Conservation (phyloP, 1,140 invertebrate genomes). For the Rhopalosiphum padi region DNA sequence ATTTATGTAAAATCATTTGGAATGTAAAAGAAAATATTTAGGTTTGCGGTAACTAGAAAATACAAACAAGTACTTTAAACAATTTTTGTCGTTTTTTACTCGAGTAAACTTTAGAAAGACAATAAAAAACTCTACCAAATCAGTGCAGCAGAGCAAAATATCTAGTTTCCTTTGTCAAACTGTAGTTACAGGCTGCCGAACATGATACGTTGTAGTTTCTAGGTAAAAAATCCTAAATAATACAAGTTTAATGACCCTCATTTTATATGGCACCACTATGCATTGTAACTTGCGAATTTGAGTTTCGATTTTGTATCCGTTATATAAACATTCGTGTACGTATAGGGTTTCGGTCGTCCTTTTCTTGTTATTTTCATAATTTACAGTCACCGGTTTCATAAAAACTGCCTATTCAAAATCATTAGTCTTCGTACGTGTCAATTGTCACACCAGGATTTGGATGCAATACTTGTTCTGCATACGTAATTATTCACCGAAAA, state of each 20-base stretch:
- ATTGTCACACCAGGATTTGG: background rate
- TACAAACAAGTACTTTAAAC: background rate
- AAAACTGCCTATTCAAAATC: background rate
- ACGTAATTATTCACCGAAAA: background rate
- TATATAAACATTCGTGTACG: background rate
- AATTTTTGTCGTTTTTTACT: background rate
- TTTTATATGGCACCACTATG: background rate
- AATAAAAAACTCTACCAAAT: background rate
- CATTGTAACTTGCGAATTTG: background rate
- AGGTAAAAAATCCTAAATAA: background rate
- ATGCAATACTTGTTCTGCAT: background rate
- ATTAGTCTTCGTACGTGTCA: conserved; percentile 24
- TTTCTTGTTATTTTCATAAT: background rate
- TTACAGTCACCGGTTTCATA: background rate
- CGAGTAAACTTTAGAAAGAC: background rate
- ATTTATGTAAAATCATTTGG: background rate
- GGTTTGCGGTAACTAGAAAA: background rate
- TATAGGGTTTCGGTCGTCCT: background rate
- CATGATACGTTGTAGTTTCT: background rate
- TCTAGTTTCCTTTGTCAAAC: background rate
- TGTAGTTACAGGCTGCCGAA: background rate
- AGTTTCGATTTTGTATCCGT: background rate
- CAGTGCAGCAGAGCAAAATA: background rate
- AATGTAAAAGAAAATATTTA: background rate
- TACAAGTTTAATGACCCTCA: background rate